Percentiles rank a stretch among this genome's conserved stretches.
phyloP scores from a whole-genome alignment of 2,888 invertebrate genomes.

The Pseudeuparius sepicola region DNA sequence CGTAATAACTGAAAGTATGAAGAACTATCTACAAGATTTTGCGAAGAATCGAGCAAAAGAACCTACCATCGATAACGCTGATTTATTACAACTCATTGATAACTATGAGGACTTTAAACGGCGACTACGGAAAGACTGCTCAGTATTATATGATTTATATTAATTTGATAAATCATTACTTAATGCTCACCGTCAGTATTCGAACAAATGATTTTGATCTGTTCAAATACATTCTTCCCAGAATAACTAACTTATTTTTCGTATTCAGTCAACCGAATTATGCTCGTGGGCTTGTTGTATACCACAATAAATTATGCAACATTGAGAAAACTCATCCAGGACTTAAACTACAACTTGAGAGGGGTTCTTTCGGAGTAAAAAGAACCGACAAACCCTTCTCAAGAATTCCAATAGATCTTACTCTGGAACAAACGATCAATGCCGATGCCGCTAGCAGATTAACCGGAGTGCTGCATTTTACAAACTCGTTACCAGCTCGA shows the following conservation, averaged over 20 bases:
- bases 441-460: constrained; percentile 15
- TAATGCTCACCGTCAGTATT: constrained; percentile 10
- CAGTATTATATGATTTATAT: constrained; percentile 17
- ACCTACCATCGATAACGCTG: constrained; percentile 18
- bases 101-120: constrained; percentile 19
- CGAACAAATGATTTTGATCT: constrained; percentile 23
- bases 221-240: constrained; percentile 23
- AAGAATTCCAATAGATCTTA: constrained; percentile 28
- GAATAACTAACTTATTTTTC: constrained; percentile 31
- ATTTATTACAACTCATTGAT: constrained; percentile 17
- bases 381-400: constrained; percentile 32
- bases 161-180: constrained; percentile 11
- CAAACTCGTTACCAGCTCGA: constrained; percentile 23
- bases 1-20: constrained; percentile 16
- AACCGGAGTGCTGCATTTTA: constrained; percentile 15
- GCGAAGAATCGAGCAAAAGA: constrained; percentile 16
- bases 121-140: constrained; percentile 19
- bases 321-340: constrained; percentile 29
- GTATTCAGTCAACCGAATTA: constrained; percentile 32
- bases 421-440: constrained; percentile 27
- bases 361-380: constrained; percentile 29
- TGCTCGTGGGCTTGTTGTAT: constrained; percentile 29
- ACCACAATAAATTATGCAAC: constrained; percentile 28
- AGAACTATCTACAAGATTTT: constrained; percentile 19
- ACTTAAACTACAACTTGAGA: constrained; percentile 23